Base-by-base conservation (phyloP, 2,797 vertebrate species). In the Danio kyathit region DNA sequence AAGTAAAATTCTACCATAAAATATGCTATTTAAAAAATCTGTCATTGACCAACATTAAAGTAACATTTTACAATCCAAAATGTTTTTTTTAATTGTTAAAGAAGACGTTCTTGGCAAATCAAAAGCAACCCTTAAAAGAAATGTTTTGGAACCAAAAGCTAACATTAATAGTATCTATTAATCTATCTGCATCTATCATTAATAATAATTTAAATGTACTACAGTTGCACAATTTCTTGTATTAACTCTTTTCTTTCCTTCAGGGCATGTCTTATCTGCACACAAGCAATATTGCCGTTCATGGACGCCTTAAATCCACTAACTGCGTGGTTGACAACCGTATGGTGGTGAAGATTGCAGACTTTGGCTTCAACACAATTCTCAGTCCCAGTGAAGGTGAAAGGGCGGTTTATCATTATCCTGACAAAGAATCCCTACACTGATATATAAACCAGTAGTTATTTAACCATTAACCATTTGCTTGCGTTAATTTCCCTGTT, bases 191-290 rank as follows among this genome's bases (percentile, higher is more conserved):
- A 54, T 54, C 29, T 29, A 12, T 67, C 17, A 48, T 44, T 38
- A 41, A 44, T 72, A 54, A 7, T 17, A 56, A 21, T 65, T 0
- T 5, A 52, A 19, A 14, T 14, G 11, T 19, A 14, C 16, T 65
- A 14, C 21, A 8, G 19, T n/a, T 60, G 21, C 29, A 29, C 29
- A 29, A 29, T 49, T 14, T 43, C 11, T 49, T 6, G 3, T 3
- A 52, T 52, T 1, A 70, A 52, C 16, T 56, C 16, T 61, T 80
- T 74, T 5, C 52, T 44, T 80, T n/a, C 40, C 52, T 86, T 48
- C 86, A 99, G 98, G 97, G 98, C 6, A 99, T 99, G 97, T 99
- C 97, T 7, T 99, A 99, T 66, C 93, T 99, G 52, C 98, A 99
- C 64, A 90, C 96, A 84, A 99, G 96, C 86, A 95, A 96, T 88